These are phyloP conservation scores for Malacoctenus gilli DNA, from an alignment of 2,797 vertebrate genomes.

Conservation along the genomic window DNA sequence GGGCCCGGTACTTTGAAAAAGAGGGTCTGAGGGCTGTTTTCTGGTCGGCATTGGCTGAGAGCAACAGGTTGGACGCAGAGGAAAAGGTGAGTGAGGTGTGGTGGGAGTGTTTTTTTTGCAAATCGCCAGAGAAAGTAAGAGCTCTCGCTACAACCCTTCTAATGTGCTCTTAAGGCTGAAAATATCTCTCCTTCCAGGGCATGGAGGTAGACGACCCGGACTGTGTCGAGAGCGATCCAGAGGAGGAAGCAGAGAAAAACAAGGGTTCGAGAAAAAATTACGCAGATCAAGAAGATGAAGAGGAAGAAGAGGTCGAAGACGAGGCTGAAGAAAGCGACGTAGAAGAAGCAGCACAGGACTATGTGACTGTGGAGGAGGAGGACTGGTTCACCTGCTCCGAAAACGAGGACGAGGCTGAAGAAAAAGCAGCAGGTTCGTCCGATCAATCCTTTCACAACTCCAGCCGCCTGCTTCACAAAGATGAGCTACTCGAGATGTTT, in stretches of 20 bases:
- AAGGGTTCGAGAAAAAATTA: conserved; percentile 14
- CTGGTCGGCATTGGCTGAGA: conserved; percentile 94
- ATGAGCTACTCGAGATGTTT: conserved; percentile 88
- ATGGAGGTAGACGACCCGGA: conserved; percentile 54
- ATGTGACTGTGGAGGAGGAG: conserved; percentile 73
- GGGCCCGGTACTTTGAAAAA: conserved; percentile 90
- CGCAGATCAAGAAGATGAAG: conserved; percentile 35
- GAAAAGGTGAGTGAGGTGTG: conserved; percentile 80
- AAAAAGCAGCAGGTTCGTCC: conserved; percentile 26
- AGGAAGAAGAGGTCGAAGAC: conserved; percentile 36
- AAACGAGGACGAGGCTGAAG: conserved; percentile 61
- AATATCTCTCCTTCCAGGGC: conserved; percentile 73
- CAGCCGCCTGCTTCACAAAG: conserved; percentile 87
- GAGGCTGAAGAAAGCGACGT: conserved; percentile 64
- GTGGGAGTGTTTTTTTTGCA: too few species aligned
- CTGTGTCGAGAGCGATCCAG: conserved; percentile 68
- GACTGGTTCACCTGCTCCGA: conserved; percentile 83
- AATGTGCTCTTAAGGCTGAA: too few species aligned
- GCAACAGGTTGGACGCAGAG: conserved; percentile 76
- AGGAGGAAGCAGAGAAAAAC: conserved; percentile 47
- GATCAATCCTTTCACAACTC: conserved; percentile 77
- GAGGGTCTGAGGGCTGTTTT: conserved; percentile 90
- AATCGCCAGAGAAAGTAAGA: too few species aligned
- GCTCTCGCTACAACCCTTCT: too few species aligned
- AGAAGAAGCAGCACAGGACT: conserved; percentile 70